These are phyloP conservation scores for Hydraecia micacea DNA, from an alignment of 2,888 invertebrate genomes.

Conservation along the genomic window DNA sequence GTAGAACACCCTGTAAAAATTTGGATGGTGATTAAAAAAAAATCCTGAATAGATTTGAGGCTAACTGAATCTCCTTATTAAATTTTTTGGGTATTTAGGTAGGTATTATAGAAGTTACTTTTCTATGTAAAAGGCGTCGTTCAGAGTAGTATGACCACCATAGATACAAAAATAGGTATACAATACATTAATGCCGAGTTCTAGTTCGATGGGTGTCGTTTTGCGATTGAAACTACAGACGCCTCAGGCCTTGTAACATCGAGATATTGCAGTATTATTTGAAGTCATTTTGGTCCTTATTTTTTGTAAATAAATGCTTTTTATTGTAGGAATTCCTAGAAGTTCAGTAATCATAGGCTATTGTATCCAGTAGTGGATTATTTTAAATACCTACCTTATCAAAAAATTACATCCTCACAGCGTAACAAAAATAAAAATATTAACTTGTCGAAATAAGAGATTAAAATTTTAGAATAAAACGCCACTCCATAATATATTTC, in stretches of 20 bases:
- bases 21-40: no score
- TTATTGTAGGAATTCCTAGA: neutral
- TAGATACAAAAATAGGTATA: neutral
- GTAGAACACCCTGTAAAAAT: no score
- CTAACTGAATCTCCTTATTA: no score
- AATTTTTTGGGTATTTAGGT: no score
- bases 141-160: no score
- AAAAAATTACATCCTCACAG: neutral
- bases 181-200: neutral
- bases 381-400: neutral
- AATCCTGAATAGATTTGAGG: no score
- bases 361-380: constrained; percentile 55
- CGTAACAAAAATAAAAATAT: neutral
- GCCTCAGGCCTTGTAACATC: neutral
- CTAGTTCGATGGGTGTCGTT: neutral
- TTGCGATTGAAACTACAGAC: neutral
- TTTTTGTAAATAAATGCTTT: neutral
- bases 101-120: no score
- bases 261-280: neutral
- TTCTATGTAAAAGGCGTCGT: no score
- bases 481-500: constrained; percentile 8
- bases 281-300: constrained; percentile 40
- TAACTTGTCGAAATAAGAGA: neutral
- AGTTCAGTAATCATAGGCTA: neutral
- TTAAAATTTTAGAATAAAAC: neutral